A percentile compares a stretch with the other conserved stretches of the same genome.
phyloP scores from a whole-genome alignment of 2,797 vertebrate species.

The Gallinago nigripennis region DNA sequence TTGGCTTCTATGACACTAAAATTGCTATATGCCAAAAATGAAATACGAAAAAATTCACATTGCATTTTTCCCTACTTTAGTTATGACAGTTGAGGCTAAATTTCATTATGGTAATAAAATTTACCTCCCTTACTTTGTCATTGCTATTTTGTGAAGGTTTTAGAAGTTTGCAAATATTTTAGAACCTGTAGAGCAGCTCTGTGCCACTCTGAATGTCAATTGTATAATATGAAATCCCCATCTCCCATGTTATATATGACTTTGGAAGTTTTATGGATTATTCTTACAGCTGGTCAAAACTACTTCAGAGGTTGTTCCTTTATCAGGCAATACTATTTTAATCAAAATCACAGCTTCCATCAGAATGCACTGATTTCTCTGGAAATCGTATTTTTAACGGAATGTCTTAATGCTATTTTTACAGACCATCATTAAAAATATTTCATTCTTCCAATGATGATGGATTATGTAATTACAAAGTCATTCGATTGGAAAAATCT shows the following conservation, averaged over 20 bases:
- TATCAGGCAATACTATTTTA: neutral
- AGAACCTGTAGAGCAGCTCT: neutral
- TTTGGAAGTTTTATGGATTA: neutral
- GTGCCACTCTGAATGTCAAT: neutral
- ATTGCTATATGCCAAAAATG: neutral
- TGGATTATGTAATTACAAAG: neutral
- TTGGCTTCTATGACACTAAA: neutral
- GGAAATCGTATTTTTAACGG: neutral
- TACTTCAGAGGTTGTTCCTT: neutral
- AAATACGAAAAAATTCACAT: neutral
- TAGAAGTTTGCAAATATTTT: neutral
- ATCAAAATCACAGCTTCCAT: neutral
- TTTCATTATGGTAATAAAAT: neutral
- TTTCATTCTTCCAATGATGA: neutral
- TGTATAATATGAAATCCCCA: neutral
- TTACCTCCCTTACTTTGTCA: neutral
- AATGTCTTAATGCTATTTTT: neutral
- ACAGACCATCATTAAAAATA: neutral
- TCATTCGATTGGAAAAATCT: neutral
- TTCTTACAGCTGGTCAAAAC: neutral
- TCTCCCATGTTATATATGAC: neutral
- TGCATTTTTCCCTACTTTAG: neutral
- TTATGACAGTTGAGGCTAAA: neutral
- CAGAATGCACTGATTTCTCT: neutral
- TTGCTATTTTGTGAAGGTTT: neutral